Evolutionary conservation across 2,888 invertebrate species (phyloP).

Genomic region (Suillia variegata): DNA sequence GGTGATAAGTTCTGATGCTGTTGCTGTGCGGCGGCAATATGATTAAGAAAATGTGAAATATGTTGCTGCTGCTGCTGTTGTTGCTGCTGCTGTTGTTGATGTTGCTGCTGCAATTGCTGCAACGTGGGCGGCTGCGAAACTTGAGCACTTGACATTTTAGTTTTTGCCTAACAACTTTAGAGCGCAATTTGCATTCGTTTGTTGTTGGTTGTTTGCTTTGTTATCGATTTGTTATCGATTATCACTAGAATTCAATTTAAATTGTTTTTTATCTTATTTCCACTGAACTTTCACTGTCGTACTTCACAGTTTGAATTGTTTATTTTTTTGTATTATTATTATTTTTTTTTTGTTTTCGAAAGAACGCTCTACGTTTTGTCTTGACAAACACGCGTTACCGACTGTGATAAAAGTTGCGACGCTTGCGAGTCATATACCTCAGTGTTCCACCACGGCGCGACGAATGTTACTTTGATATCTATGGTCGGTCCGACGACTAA

Average conservation of each 20-base stretch:
- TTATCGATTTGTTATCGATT: not conserved
- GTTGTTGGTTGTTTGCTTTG: not conserved
- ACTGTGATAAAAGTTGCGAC: constrained; percentile 45
- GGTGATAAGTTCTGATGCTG: constrained; percentile 30
- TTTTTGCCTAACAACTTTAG: constrained; percentile 2
- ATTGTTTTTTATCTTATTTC: not conserved
- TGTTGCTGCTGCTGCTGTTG: constrained; percentile 48
- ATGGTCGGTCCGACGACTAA: constrained; percentile 10
- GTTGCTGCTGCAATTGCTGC: constrained; percentile 36
- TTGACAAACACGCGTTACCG: constrained; percentile 50
- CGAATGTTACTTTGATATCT: constrained; percentile 16
- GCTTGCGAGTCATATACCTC: constrained; percentile 45
- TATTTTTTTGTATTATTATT: too few species aligned
- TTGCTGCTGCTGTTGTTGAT: constrained; percentile 34
- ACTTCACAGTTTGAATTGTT: not conserved
- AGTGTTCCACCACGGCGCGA: too few species aligned
- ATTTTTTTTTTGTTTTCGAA: not conserved
- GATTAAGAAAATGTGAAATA: constrained; percentile 55
- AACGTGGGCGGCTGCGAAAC: constrained; percentile 54
- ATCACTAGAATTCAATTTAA: not conserved
- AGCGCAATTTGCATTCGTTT: not conserved
- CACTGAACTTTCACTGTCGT: too few species aligned
- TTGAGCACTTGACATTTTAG: constrained; percentile 60
- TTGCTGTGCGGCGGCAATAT: constrained; percentile 50
- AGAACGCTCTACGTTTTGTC: constrained; percentile 27